Evolutionary conservation across 2,888 invertebrate genomes (phyloP), one percentile per base, ranked within the genome.

Genomic region (Hirtodrosophila confusa): DNA sequence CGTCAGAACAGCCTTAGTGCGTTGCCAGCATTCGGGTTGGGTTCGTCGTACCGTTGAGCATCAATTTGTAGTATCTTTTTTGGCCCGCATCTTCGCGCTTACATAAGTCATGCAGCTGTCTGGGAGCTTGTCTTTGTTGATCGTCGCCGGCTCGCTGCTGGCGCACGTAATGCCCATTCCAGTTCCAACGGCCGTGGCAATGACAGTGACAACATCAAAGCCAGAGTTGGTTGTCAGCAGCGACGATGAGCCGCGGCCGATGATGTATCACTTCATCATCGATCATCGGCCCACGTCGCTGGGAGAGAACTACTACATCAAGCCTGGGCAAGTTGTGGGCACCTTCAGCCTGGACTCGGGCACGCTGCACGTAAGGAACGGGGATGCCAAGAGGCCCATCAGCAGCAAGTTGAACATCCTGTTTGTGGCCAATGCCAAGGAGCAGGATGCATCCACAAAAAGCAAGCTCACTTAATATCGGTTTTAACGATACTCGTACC

Each of bases 311-410:
- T 75, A 82, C 27, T 90, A 90, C 35, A 75, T 89, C 3, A 91
- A 91, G 33, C 90, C 91, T 4, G 90, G 90, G 3, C 70, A 82
- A 29, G 12, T 86, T 64, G 78, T 91, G 7, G 49, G 85, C 75
- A 27, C 70, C 60, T 44, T 80, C 6, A 69, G 23, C 9, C 45
- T 89, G 39, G 75, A 77, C 9, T 89, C 88, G n/a, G 71, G 68
- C 11, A 49, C 66, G 3, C 29, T 88, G 10, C 64, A 63, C 11
- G 80, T 88, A 17, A 66, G 60, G 6, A 78, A 77, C 17, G 74
- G 76, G 27, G 72, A 70, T 48, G 12, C 41, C 33, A 67, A 68
- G 7, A 54, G 56, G 1, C 73, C 78, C 7, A 67, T 89, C n/a
- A 71, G 72, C 49, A 80, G 71, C 63, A 87, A 87, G 62, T 69